phyloP scores from a whole-genome alignment of 2,113 vertebrate genomes.

The Labeo rohita region DNA sequence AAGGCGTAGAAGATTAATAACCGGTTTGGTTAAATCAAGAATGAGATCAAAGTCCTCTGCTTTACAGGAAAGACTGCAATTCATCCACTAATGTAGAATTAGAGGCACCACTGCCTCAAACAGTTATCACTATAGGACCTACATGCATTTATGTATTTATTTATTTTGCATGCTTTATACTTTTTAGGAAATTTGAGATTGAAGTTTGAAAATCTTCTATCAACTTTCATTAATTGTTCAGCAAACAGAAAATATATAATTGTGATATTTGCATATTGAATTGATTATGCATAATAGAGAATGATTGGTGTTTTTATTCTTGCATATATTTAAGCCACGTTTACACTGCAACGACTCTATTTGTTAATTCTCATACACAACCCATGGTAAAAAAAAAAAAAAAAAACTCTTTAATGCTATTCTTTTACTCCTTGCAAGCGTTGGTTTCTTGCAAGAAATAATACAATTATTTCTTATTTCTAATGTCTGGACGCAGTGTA shows the following conservation, averaged over 20 bases:
- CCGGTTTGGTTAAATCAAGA: slow-evolving; percentile 2
- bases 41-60: slow-evolving; percentile 1
- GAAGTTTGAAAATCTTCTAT: neutral
- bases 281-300: neutral
- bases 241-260: neutral
- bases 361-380: neutral
- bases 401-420: too few relatives aligned
- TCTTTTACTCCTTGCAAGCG: neutral
- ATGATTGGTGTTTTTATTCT: neutral
- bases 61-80: neutral
- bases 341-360: neutral
- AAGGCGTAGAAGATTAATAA: slow-evolving; percentile 1
- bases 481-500: neutral
- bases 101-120: neutral
- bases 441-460: neutral
- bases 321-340: neutral
- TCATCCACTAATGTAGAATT: neutral
- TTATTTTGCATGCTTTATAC: neutral
- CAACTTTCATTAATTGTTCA: neutral
- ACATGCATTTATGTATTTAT: neutral
- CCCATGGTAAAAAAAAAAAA: neutral
- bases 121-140: neutral
- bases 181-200: neutral
- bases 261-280: neutral
- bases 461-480: neutral